Conservation (phyloP, 2,797 vertebrate genomes). For the Geotrypetes seraphini region DNA sequence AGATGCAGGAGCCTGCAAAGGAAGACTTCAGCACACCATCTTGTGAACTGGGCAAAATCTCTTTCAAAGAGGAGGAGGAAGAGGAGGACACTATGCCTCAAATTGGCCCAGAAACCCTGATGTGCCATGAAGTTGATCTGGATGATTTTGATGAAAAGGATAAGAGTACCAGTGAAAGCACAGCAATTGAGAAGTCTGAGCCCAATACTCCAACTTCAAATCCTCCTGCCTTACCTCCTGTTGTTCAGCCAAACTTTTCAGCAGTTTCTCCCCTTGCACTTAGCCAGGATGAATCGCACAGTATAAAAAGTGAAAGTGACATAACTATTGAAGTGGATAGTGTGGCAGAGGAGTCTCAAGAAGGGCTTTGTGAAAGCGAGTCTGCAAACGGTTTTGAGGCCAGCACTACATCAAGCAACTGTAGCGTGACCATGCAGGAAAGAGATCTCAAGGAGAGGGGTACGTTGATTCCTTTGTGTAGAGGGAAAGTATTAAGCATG, state of each 20-base stretch:
- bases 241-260: constrained; percentile 41
- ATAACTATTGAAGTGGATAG: constrained; percentile 65
- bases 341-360: constrained; percentile 66
- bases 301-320: constrained; percentile 67
- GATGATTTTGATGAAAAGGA: constrained; percentile 90
- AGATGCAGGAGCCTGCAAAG: constrained; percentile 13
- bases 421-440: constrained; percentile 63
- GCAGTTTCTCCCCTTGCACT: constrained; percentile 51
- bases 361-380: constrained; percentile 67
- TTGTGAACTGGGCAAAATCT: constrained; percentile 10
- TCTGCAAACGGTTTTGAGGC: constrained; percentile 70
- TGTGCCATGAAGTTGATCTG: constrained; percentile 92
- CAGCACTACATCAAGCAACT: constrained; percentile 64
- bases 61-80: constrained; percentile 30
- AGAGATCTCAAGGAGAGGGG: constrained; percentile 72
- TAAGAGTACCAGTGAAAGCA: constrained; percentile 58
- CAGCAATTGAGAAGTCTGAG: constrained; percentile 42
- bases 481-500: too few species aligned
- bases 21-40: constrained; percentile 17
- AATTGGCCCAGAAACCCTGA: constrained; percentile 81
- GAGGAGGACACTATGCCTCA: constrained; percentile 73
- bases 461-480: constrained; percentile 45
- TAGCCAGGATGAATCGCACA: constrained; percentile 68
- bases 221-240: constrained; percentile 39
- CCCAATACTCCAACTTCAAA: constrained; percentile 21